Evolutionary conservation across 2,888 invertebrate species (phyloP), one percentile per base, ranked within the genome.

Genomic region (Podabrus alpinus): DNA sequence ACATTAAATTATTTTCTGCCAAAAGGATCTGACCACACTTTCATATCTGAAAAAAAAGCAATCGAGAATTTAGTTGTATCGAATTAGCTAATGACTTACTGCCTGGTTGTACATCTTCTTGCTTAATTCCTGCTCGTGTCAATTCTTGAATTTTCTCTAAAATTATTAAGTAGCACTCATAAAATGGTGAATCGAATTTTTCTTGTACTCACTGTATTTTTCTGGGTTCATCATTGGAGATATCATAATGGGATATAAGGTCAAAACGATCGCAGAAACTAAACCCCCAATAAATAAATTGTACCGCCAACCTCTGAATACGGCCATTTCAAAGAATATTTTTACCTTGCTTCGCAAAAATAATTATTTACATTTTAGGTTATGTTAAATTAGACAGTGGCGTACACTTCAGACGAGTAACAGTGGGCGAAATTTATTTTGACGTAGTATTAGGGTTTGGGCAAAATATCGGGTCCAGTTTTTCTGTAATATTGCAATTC

Each of bases 141-240:
- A 80, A 70, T 78, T 86, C 85, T 83, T 91, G 91, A 60, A 88
- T 85, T 80, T 85, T 83, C 83, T 88, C 89, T 89, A 77, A 59
- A 86, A 81, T 59, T 61, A 29, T 15, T 45, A 9, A 15, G 15
- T 3, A 15, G 29, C 9, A 45, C 21, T 7, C 1, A 68, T 67
- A 9, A 10, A 15, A 25, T 9, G 68, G 17, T 19, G 5, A 66
- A 24, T 66, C 15, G 59, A 68, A 45, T 13, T 68, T 17, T 16
- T 60, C 62, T 66, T 67, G 13, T 71, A 85, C 89, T 88, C 87
- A 90, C 91, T 89, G 83, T 92, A 93, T 82, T 91, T 88, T 1
- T 91, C 89, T 5, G 89, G 85, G 84, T 92, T 88, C 16, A 90
- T 82, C 89, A 92, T 91, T 3, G 92, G 93, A 78, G 90, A 88